These are phyloP conservation scores for Ferdinandea cuprea DNA, from an alignment of 2,888 invertebrate species.

Conservation along the genomic window DNA sequence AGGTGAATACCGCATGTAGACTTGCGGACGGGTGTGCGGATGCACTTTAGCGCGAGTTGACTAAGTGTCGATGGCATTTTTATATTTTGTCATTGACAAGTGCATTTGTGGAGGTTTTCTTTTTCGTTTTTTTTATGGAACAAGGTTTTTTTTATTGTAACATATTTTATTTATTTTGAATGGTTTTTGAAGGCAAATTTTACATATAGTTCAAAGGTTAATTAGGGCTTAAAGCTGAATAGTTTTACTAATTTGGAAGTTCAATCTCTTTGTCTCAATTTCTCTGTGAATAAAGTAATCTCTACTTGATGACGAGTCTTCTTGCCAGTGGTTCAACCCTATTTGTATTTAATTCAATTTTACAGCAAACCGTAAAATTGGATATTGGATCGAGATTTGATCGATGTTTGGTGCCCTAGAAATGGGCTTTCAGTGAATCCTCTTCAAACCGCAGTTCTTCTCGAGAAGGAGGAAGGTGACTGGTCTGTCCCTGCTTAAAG, in stretches of 20 bases:
- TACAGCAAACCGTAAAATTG: too few relatives aligned
- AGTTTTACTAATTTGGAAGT: background rate
- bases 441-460: too few relatives aligned
- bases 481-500: too few relatives aligned
- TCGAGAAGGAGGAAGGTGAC: too few relatives aligned
- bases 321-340: too few relatives aligned
- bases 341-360: too few relatives aligned
- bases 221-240: background rate
- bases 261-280: too few relatives aligned
- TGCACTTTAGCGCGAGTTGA: constrained; percentile 60
- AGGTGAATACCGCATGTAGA: constrained; percentile 50
- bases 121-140: constrained; percentile 53
- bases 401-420: too few relatives aligned
- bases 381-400: too few relatives aligned
- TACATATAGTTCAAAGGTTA: background rate
- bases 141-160: constrained; percentile 39
- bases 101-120: constrained; percentile 68
- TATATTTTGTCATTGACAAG: constrained; percentile 69
- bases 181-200: background rate
- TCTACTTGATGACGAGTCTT: too few relatives aligned
- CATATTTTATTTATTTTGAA: constrained; percentile 24
- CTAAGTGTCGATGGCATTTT: constrained; percentile 73
- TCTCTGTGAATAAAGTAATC: too few relatives aligned
- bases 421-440: too few relatives aligned
- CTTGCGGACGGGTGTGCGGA: constrained; percentile 49